A percentile compares a stretch with the other conserved stretches of the same genome.
phyloP scores from a whole-genome alignment of 2,113 vertebrate species.

The Sander vitreus region DNA sequence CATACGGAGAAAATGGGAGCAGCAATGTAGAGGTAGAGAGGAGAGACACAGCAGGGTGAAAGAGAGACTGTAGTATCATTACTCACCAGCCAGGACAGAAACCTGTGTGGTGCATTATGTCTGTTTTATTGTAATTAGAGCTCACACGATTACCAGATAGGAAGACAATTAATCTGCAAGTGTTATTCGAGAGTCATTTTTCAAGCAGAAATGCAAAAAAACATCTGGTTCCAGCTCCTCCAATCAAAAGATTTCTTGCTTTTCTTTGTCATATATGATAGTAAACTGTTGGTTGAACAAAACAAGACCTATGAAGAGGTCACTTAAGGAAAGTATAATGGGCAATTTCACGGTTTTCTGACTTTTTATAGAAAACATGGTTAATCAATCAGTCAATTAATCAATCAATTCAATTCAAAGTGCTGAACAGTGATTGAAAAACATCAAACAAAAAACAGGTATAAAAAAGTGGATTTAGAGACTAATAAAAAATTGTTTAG shows the following conservation, averaged over 20 bases:
- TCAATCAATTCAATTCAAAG: too few relatives aligned
- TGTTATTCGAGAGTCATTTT: not conserved
- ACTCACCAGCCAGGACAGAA: conserved; percentile 15
- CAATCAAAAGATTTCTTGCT: not conserved
- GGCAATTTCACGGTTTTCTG: too few relatives aligned
- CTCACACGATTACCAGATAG: not conserved
- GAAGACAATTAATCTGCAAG: not conserved
- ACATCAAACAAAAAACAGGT: too few relatives aligned
- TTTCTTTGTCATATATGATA: too few relatives aligned
- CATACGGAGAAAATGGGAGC: conserved; percentile 69
- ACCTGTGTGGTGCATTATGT: conserved; percentile 1
- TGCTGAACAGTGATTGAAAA: too few relatives aligned
- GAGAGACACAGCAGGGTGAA: conserved; percentile 59
- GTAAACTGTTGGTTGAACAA: not conserved
- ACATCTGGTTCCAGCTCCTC: not conserved
- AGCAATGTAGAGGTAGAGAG: conserved; percentile 54
- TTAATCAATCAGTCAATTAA: too few relatives aligned
- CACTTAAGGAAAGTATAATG: not conserved
- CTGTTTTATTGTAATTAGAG: not conserved
- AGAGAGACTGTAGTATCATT: conserved; percentile 47
- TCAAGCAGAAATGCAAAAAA: not conserved
- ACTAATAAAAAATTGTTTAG: too few relatives aligned
- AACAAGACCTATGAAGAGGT: not conserved
- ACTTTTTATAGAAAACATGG: too few relatives aligned
- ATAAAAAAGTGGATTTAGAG: too few relatives aligned